These are phyloP conservation scores for Acrossocheilus wenchowensis DNA, from an alignment of 2,797 vertebrate species.

Conservation along the genomic window DNA sequence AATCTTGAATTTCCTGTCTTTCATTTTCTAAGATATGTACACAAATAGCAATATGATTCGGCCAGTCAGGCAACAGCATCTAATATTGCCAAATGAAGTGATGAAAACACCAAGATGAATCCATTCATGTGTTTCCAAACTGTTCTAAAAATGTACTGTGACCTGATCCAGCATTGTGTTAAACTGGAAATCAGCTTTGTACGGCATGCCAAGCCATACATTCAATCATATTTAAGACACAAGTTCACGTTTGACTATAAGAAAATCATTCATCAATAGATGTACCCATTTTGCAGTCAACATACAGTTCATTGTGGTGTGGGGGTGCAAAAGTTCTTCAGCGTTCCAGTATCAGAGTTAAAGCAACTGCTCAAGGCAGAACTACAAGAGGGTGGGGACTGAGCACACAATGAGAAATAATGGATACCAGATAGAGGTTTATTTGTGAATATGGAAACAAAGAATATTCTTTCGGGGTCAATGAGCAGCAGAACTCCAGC, in stretches of 20 bases:
- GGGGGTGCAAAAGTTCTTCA: slow-evolving; percentile 16
- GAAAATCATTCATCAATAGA: neutral
- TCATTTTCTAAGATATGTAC: slow-evolving; percentile 21
- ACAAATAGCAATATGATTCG: slow-evolving; percentile 6
- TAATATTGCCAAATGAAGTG: slow-evolving; percentile 28
- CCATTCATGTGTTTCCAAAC: slow-evolving; percentile 1
- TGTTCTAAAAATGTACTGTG: neutral
- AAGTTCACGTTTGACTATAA: neutral
- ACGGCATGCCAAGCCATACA: neutral
- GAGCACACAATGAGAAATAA: slow-evolving; percentile 42
- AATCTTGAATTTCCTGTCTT: no score
- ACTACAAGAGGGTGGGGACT: slow-evolving; percentile 39
- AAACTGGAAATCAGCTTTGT: neutral
- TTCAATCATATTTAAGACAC: slow-evolving; percentile 14
- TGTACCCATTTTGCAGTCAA: neutral
- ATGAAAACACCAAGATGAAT: neutral
- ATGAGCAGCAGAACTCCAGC: neutral
- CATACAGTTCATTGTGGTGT: slow-evolving; percentile 33
- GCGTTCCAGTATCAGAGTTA: slow-evolving; percentile 47
- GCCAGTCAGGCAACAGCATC: neutral
- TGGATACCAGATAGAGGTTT: slow-evolving; percentile 37
- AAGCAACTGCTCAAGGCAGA: slow-evolving; percentile 43
- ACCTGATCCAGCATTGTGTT: slow-evolving; percentile 1
- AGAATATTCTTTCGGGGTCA: slow-evolving; percentile 15
- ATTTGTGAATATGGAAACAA: slow-evolving; percentile 40